Evolutionary conservation across 2,888 invertebrate species (phyloP).

Genomic region (Sphecodes monilicornis): DNA sequence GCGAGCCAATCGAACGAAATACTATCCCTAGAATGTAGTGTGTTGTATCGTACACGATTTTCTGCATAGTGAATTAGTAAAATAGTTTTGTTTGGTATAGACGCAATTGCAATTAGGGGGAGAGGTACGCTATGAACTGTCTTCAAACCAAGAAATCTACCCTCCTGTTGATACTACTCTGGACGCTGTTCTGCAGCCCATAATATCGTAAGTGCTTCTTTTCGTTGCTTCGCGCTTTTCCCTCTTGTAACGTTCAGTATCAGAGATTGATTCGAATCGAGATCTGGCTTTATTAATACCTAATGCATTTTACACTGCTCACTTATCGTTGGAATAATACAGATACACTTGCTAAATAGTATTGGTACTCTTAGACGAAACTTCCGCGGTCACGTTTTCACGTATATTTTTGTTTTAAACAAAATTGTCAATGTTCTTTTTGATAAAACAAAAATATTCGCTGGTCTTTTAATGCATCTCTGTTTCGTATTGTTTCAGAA

Average conservation of each 20-base stretch:
- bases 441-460: neutral
- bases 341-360: slow-evolving; percentile 30
- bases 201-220: slow-evolving; percentile 83
- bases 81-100: slow-evolving; percentile 82
- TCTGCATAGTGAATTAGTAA: slow-evolving; percentile 73
- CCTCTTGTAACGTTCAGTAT: slow-evolving; percentile 38
- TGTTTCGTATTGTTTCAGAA: slow-evolving; percentile 77
- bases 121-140: slow-evolving; percentile 82
- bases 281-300: slow-evolving; percentile 68
- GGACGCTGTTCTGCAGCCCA: slow-evolving; percentile 83
- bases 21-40: slow-evolving; percentile 50
- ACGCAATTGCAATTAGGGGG: slow-evolving; percentile 83
- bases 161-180: slow-evolving; percentile 82
- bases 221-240: slow-evolving; percentile 66
- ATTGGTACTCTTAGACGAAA: slow-evolving; percentile 21
- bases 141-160: slow-evolving; percentile 82
- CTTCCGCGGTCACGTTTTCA: neutral
- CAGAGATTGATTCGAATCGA: slow-evolving; percentile 38
- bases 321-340: slow-evolving; percentile 24
- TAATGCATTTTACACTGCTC: slow-evolving; percentile 54
- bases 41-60: slow-evolving; percentile 41
- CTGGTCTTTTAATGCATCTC: slow-evolving; percentile 19
- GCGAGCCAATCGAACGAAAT: slow-evolving; percentile 42
- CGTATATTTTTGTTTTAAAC: slow-evolving; percentile 14
- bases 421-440: neutral